Conservation (phyloP, 2,113 vertebrate genomes). For the Alaudala cheleensis region DNA sequence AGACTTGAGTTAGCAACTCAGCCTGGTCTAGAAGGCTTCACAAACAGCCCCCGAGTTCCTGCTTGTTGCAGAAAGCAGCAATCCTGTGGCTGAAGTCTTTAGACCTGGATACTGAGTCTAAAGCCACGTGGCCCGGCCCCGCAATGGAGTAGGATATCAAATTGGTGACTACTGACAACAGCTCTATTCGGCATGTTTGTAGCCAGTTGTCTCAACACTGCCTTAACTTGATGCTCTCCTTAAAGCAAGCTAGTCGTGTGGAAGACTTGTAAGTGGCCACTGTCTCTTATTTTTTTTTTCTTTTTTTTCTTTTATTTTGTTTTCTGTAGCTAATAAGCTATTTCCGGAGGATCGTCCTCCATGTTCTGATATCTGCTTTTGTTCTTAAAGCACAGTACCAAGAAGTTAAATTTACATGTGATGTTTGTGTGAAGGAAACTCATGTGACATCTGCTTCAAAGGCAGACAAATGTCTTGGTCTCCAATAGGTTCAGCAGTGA, state of each 20-base stretch:
- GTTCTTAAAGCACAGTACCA: conserved; percentile 70
- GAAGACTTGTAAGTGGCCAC: conserved; percentile 69
- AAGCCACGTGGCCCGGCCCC: neutral
- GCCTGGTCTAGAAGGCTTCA: conserved; percentile 40
- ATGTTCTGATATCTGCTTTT: conserved; percentile 64
- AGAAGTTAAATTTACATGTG: conserved; percentile 64
- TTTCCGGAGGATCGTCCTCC: conserved; percentile 52
- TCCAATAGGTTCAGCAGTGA: conserved; percentile 51
- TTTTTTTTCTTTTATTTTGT: neutral
- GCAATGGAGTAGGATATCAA: conserved; percentile 27
- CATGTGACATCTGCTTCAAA: conserved; percentile 56
- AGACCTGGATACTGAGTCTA: neutral
- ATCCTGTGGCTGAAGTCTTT: conserved; percentile 17
- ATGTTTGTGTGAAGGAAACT: conserved; percentile 64
- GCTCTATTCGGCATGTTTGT: conserved; percentile 43
- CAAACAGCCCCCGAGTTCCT: neutral
- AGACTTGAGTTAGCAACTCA: conserved; percentile 20
- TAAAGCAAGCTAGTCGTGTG: conserved; percentile 57
- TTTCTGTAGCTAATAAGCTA: conserved; percentile 62
- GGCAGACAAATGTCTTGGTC: conserved; percentile 51
- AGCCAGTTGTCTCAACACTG: conserved; percentile 64
- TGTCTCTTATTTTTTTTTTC: conserved; percentile 12
- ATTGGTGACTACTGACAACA: conserved; percentile 61
- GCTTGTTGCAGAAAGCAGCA: conserved; percentile 18
- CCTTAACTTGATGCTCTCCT: conserved; percentile 65